Conservation (phyloP, 2,888 invertebrate species). For the Pristionchus fissidentatus region DNA sequence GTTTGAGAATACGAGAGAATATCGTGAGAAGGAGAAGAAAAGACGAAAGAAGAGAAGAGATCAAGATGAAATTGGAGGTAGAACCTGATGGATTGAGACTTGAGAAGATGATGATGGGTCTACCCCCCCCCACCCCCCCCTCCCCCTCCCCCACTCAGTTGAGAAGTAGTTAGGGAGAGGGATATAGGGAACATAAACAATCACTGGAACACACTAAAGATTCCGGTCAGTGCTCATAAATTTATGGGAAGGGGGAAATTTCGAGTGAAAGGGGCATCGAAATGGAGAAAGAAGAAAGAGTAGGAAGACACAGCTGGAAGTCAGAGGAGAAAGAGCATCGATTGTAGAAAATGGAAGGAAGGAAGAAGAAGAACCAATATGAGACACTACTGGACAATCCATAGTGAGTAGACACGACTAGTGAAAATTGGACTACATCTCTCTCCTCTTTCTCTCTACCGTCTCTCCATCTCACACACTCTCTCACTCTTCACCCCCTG, state of each 20-base stretch:
- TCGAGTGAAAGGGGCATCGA: background rate
- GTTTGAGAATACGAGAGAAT: constrained; percentile 35
- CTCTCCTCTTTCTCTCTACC: constrained; percentile 14
- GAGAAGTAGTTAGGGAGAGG: too few species aligned
- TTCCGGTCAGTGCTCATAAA: too few species aligned
- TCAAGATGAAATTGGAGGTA: background rate
- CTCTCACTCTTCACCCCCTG: constrained; percentile 28
- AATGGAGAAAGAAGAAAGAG: background rate
- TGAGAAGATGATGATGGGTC: too few species aligned
- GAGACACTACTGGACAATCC: constrained; percentile 19
- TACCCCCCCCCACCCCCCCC: too few species aligned
- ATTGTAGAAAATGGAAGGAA: background rate
- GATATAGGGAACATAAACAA: too few species aligned
- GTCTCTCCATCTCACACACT: constrained; percentile 1
- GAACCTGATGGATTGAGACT: constrained; percentile 36
- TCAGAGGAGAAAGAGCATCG: too few species aligned
- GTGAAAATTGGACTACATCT: constrained; percentile 26
- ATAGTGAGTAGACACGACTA: background rate
- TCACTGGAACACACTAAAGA: too few species aligned
- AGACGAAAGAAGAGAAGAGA: background rate
- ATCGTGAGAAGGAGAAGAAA: constrained; percentile 4
- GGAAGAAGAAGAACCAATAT: background rate
- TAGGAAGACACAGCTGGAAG: too few species aligned
- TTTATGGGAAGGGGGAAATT: background rate
- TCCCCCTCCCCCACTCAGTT: too few species aligned